A percentile compares a stretch with the other conserved stretches of the same genome.
Evolutionary conservation across 2,888 invertebrate species (phyloP).

Genomic region (Lacanobia wlatinum): DNA sequence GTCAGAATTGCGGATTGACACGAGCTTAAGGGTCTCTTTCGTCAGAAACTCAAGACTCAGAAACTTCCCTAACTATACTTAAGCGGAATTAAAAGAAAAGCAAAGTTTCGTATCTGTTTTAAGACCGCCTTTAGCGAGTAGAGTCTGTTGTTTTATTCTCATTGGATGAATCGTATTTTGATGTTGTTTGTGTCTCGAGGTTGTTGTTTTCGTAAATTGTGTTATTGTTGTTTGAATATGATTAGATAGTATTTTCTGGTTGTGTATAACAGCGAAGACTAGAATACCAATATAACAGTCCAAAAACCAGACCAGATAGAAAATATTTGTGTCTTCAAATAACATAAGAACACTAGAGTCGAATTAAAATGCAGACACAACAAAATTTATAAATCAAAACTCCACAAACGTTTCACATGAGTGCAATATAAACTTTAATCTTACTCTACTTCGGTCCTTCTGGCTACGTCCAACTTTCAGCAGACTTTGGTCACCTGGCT

Average conservation of each 20-base stretch:
- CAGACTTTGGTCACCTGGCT: constrained; percentile 45
- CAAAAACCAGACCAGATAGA: background rate
- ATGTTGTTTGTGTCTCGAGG: constrained; percentile 44
- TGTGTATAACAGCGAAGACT: background rate
- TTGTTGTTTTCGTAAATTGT: constrained; percentile 55
- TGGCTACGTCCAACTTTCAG: constrained; percentile 39
- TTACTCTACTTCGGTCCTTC: constrained; percentile 21
- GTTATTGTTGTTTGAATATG: constrained; percentile 31
- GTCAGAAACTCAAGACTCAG: constrained; percentile 64
- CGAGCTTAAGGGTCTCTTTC: constrained; percentile 66
- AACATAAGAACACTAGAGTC: background rate
- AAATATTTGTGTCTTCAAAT: background rate
- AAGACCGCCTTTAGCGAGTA: constrained; percentile 62
- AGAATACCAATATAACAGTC: background rate
- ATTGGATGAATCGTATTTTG: constrained; percentile 65
- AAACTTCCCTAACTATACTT: constrained; percentile 74
- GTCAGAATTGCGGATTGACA: constrained; percentile 69
- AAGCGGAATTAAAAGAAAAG: constrained; percentile 73
- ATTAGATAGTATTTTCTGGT: constrained; percentile 33
- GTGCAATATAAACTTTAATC: constrained; percentile 27
- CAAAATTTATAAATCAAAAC: constrained; percentile 1
- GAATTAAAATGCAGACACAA: background rate
- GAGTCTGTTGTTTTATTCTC: constrained; percentile 64
- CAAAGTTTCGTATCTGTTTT: constrained; percentile 70
- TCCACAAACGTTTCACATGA: constrained; percentile 20